phyloP scores from a whole-genome alignment of 2,888 invertebrate genomes.

The Epistrophe eligans region DNA sequence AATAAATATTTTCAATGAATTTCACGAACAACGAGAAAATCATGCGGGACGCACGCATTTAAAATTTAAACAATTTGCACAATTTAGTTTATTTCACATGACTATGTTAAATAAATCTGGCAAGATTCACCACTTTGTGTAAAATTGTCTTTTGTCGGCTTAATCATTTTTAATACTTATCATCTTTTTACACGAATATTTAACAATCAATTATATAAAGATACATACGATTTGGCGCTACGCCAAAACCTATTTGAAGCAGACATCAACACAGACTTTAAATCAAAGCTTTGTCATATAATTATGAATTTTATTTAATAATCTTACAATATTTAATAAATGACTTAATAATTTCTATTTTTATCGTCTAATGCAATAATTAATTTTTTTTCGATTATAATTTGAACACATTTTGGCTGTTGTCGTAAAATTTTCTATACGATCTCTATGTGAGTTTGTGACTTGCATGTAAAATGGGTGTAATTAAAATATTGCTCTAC shows the following conservation, averaged over 20 bases:
- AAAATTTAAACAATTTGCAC: conserved; percentile 11
- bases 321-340: neutral
- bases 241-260: conserved; percentile 12
- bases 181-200: conserved; percentile 13
- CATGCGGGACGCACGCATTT: neutral
- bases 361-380: neutral
- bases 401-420: neutral
- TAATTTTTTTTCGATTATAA: conserved; percentile 1
- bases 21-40: neutral
- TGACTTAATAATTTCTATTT: neutral
- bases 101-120: conserved; percentile 26
- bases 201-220: conserved; percentile 14
- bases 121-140: conserved; percentile 25
- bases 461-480: conserved; percentile 32
- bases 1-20: too few species aligned
- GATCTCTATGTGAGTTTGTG: conserved; percentile 18
- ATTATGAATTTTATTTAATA: neutral
- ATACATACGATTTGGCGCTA: neutral
- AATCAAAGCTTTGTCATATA: neutral
- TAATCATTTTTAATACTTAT: conserved; percentile 19
- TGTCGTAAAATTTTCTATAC: neutral
- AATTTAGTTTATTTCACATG: conserved; percentile 36
- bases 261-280: neutral
- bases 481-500: conserved; percentile 28
- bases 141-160: conserved; percentile 32